phyloP scores from a whole-genome alignment of 2,113 vertebrate species.

The Phainopepla nitens region DNA sequence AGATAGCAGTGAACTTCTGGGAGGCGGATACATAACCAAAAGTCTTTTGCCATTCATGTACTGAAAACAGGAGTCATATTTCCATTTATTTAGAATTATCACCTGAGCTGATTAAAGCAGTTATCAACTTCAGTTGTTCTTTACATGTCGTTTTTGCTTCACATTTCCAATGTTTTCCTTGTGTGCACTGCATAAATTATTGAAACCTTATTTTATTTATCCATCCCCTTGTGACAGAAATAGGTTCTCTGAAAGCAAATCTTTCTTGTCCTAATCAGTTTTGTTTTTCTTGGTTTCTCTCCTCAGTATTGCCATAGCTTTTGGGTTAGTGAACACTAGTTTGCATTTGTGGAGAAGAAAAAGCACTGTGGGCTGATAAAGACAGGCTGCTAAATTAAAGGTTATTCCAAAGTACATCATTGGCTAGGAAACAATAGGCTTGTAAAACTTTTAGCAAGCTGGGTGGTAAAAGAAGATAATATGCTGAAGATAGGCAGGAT shows the following conservation, averaged over 20 bases:
- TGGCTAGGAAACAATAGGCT: neutral
- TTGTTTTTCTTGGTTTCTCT: conserved; percentile 64
- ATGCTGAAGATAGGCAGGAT: neutral
- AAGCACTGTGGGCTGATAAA: conserved; percentile 33
- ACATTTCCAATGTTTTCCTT: conserved; percentile 46
- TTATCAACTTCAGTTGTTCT: conserved; percentile 52
- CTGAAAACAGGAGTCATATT: conserved; percentile 37
- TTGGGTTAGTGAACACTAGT: conserved; percentile 17
- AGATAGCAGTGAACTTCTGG: neutral
- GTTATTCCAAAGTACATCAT: conserved; percentile 7
- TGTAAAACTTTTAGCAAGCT: neutral
- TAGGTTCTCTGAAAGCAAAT: conserved; percentile 67
- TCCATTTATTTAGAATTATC: conserved; percentile 67
- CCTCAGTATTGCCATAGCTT: conserved; percentile 26
- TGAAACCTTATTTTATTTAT: conserved; percentile 74
- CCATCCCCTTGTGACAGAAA: conserved; percentile 66
- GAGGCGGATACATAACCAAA: neutral
- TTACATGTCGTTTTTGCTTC: conserved; percentile 26
- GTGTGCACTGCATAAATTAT: conserved; percentile 66
- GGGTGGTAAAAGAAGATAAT: neutral
- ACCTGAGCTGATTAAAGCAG: conserved; percentile 61
- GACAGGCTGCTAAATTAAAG: conserved; percentile 40
- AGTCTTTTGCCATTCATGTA: neutral
- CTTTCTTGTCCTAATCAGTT: conserved; percentile 66
- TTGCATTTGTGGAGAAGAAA: conserved; percentile 34